A percentile compares a stretch with the other conserved stretches of the same genome.
Evolutionary conservation across 2,113 vertebrate species (phyloP).

Genomic region (Pyrgilauda ruficollis): DNA sequence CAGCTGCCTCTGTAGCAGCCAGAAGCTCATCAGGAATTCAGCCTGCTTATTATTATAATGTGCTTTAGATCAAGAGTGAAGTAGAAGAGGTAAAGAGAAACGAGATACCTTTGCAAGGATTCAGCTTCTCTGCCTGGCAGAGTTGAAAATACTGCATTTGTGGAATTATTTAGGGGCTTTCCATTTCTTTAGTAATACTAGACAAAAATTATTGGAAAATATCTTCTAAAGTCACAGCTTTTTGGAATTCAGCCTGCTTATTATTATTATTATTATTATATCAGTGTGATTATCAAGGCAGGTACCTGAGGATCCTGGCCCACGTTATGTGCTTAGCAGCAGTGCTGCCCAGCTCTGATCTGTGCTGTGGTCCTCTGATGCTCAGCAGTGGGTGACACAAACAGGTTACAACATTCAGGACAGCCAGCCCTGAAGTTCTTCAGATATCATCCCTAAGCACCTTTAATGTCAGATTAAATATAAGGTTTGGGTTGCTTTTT

Average conservation of each 20-base stretch:
- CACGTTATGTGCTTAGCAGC: accelerated
- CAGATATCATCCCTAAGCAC: background rate
- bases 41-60: slow-evolving; percentile 8
- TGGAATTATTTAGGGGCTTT: background rate
- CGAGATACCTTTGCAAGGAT: background rate
- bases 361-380: background rate
- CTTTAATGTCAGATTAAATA: background rate
- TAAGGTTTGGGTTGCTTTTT: background rate
- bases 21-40: slow-evolving; percentile 28
- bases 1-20: background rate
- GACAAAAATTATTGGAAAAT: background rate
- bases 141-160: background rate
- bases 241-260: background rate
- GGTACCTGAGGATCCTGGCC: background rate
- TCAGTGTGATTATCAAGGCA: background rate
- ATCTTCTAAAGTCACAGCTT: background rate
- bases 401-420: background rate
- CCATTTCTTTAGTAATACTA: background rate
- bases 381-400: background rate
- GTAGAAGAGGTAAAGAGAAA: background rate
- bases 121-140: background rate
- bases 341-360: no score
- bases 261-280: no score
- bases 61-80: slow-evolving; percentile 1
- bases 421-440: background rate